Conservation (phyloP, 2,888 invertebrate genomes). For the Alsophila aescularia region DNA sequence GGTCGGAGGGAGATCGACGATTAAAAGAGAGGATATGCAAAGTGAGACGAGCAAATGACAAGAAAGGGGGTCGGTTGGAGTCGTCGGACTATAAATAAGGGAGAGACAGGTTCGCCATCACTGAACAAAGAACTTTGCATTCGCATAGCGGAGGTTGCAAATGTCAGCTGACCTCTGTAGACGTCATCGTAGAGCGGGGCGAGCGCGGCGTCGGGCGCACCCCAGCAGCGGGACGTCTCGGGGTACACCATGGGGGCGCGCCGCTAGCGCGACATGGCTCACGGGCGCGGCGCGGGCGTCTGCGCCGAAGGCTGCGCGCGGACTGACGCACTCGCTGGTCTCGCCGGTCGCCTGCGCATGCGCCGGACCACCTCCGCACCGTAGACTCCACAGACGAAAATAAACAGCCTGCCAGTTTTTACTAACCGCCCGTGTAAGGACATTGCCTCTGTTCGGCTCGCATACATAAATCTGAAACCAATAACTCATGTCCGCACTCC, state of each 20-base stretch:
- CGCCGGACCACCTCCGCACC: constrained; percentile 30
- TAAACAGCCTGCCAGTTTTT: constrained; percentile 45
- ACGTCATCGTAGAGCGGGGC: constrained; percentile 87
- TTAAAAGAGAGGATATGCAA: constrained; percentile 15
- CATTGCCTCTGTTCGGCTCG: constrained; percentile 41
- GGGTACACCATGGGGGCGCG: constrained; percentile 86
- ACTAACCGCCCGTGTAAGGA: constrained; percentile 43
- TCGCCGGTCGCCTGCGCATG: constrained; percentile 16
- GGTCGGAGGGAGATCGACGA: constrained; percentile 1
- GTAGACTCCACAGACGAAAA: constrained; percentile 34
- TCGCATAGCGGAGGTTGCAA: constrained; percentile 49
- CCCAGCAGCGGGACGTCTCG: constrained; percentile 84
- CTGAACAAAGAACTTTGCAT: constrained; percentile 58
- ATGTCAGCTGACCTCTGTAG: constrained; percentile 85
- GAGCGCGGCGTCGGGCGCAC: constrained; percentile 86
- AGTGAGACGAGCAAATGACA: constrained; percentile 31
- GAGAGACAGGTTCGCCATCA: constrained; percentile 46
- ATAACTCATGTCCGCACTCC: constrained; percentile 30
- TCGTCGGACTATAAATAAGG: constrained; percentile 31
- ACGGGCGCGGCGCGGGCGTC: constrained; percentile 67
- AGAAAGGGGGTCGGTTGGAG: constrained; percentile 33
- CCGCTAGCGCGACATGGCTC: constrained; percentile 68
- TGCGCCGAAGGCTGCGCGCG: constrained; percentile 76
- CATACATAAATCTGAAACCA: constrained; percentile 40
- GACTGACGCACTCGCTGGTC: constrained; percentile 52